These are phyloP conservation scores for Harmothoe impar DNA, from an alignment of 2,888 invertebrate genomes.

Conservation along the genomic window DNA sequence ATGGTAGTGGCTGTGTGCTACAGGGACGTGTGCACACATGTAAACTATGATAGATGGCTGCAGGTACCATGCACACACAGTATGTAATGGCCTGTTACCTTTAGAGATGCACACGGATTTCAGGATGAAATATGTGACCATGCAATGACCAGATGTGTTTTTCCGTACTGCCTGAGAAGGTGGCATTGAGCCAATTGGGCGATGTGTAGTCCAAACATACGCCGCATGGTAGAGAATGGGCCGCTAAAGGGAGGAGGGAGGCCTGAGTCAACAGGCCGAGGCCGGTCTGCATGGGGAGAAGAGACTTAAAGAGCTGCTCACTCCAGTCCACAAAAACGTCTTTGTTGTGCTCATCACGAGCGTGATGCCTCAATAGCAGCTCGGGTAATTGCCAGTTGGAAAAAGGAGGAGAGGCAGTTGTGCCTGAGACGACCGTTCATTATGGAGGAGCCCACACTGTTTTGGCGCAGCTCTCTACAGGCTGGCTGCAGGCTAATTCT, in stretches of 20 bases:
- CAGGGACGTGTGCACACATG: background rate
- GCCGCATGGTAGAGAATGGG: background rate
- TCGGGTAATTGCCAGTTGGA: conserved; percentile 18
- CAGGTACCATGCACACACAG: background rate
- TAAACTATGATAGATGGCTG: background rate
- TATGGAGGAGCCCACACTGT: background rate
- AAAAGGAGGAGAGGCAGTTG: background rate
- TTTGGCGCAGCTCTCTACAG: background rate
- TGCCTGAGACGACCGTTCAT: background rate
- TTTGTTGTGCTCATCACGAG: conserved; percentile 26
- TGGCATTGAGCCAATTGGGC: background rate
- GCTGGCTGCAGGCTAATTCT: background rate
- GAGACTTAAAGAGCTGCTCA: background rate
- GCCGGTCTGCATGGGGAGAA: conserved; percentile 2
- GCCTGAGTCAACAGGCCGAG: background rate
- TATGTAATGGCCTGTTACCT: background rate
- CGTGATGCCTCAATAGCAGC: conserved; percentile 39
- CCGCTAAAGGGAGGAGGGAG: background rate
- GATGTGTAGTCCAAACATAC: background rate
- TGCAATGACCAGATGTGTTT: background rate
- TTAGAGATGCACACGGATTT: background rate
- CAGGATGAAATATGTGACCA: background rate
- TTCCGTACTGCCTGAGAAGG: background rate
- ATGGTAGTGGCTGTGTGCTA: background rate
- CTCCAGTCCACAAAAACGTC: background rate